Conservation (phyloP, 2,888 invertebrate genomes). For the Patella depressa region DNA sequence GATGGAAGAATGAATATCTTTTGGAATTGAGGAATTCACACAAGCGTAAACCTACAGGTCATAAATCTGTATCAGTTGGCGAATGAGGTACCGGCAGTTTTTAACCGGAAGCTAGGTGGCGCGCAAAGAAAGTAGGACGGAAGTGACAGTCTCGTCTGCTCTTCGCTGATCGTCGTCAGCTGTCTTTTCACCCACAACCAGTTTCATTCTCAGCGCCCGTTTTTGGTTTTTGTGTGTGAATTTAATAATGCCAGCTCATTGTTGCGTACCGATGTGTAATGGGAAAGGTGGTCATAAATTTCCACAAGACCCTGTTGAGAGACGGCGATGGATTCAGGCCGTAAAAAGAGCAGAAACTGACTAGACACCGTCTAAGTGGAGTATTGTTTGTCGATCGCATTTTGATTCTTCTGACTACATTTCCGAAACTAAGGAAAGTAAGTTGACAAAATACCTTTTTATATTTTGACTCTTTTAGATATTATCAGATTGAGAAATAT, state of each 20-base stretch:
- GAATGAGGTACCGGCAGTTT: neutral
- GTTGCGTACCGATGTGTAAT: too few relatives aligned
- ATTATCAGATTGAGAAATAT: neutral
- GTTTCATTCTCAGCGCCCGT: too few relatives aligned
- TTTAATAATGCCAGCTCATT: too few relatives aligned
- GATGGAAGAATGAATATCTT: neutral
- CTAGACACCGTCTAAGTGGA: neutral
- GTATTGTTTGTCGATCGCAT: neutral
- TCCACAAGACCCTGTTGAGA: too few relatives aligned
- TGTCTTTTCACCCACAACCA: too few relatives aligned
- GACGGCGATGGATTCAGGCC: neutral
- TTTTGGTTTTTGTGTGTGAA: too few relatives aligned
- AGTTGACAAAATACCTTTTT: neutral
- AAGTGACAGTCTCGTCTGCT: too few relatives aligned
- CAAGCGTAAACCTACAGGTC: neutral
- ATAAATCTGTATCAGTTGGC: neutral
- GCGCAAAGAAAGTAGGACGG: too few relatives aligned
- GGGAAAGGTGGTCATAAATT: too few relatives aligned
- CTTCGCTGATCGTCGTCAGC: neutral
- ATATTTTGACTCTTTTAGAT: neutral
- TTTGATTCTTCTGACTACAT: neutral
- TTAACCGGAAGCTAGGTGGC: too few relatives aligned
- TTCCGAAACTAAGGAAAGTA: neutral
- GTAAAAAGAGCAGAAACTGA: neutral
- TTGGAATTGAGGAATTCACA: constrained; percentile 4